Base-by-base conservation (phyloP, 1,140 invertebrate genomes). In the Hylyphantes graminicola region DNA sequence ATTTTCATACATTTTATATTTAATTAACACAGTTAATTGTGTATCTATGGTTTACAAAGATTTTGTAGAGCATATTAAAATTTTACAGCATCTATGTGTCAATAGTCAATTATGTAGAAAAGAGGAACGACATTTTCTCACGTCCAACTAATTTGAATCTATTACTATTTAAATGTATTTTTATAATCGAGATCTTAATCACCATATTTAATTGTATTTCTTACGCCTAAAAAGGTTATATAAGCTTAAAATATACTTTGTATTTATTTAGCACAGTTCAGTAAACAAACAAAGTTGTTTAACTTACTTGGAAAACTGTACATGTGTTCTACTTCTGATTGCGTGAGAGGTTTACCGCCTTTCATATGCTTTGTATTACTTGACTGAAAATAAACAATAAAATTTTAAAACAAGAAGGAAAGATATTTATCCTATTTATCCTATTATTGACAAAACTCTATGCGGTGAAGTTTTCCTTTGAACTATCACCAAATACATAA, bases 251-350 rank as follows among this genome's bases (percentile, higher is more conserved):
- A n/a, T n/a, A n/a, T n/a, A n/a, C n/a, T n/a, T n/a, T n/a, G n/a
- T 6, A 15, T n/a, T 4, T 67, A 11, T 67, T 67, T 21, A n/a
- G 15, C 10, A 67, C 19, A 35, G 1, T 67, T 2, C 15, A 67
- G 21, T 3, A 8, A 67, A 11, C 2, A 7, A 67, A 21, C 10
- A 57, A 74, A 74, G 21, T 17, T 35, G 12, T 48, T 15, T 51
- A 2, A 78, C 68, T 79, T 67, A 85, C 76, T 74, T 59, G 76
- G 84, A 73, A 85, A 85, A 65, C 84, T 79, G 35, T 85, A 79
- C 84, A 85, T 85, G 10, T 85, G 75, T 19, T 80, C 84, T n/a
- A 85, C 84, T 74, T 85, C 84, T 1, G 68, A 80, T 57, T 79
- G 75, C 9, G 68, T 72, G 8, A 79, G 51, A 7, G 68, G 21